Evolutionary conservation across 2,888 invertebrate genomes (phyloP), one percentile per base, ranked within the genome.

Genomic region (Agelastica alni): DNA sequence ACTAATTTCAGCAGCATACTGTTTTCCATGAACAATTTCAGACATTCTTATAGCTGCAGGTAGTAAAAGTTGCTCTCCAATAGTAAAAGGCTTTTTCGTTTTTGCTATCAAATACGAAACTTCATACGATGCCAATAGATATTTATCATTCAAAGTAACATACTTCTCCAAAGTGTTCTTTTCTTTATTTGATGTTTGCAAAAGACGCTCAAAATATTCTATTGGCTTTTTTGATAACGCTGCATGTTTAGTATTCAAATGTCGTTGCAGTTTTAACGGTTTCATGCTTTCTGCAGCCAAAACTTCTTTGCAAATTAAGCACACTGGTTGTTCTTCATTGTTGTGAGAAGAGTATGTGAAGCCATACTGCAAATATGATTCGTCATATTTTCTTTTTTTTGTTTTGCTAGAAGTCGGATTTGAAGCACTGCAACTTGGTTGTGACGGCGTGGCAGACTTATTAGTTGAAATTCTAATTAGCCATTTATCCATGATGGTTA

Each of bases 221-320:
- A 31, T 31, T 31, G 31, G 31, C 31, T 31, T 31, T 31, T 31
- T 31, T 31, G 31, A 31, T 34, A 34, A 34, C 4, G 34, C 13
- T 34, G 34, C 34, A 34, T 34, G 34, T 34, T 34, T 37, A n/a
- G n/a, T n/a, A n/a, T n/a, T n/a, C n/a, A n/a, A n/a, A n/a, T n/a
- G n/a, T n/a, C n/a, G n/a, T n/a, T n/a, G n/a, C n/a, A n/a, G n/a
- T n/a, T n/a, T n/a, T n/a, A n/a, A n/a, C n/a, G n/a, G n/a, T n/a
- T 37, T 37, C 37, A 37, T 37, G 37, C 18, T 37, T 37, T 37
- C 37, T 37, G 17, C 37, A 37, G 37, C 37, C 37, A 37, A 37
- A 37, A 37, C 37, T 37, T 37, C 37, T 37, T 37, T 37, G 37
- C 37, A 37, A 37, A 37, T 37, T 37, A 37, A 37, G 37, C 37